These are phyloP conservation scores for Saccopteryx bilineata DNA, from an alignment of 2,113 vertebrate species.

Conservation along the genomic window DNA sequence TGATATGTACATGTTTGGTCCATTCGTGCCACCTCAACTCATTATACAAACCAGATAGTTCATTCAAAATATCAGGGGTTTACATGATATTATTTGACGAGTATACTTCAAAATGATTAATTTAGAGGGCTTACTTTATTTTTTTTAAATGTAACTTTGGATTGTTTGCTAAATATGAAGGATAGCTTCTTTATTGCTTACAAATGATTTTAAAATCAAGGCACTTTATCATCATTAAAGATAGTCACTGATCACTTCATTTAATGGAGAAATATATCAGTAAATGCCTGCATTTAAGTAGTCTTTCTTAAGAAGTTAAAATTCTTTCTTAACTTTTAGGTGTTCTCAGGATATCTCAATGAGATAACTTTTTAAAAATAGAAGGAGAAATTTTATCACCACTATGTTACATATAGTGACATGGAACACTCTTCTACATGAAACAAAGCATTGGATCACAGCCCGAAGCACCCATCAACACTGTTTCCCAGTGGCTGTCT, in stretches of 20 bases:
- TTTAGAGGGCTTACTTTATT: neutral
- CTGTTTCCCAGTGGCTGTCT: conserved; percentile 64
- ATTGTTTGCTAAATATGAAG: conserved; percentile 36
- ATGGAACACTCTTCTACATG: neutral
- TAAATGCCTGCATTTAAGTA: neutral
- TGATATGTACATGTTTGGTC: neutral
- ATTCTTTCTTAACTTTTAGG: neutral
- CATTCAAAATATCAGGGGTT: neutral
- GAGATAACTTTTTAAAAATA: neutral
- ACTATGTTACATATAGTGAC: neutral
- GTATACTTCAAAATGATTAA: neutral
- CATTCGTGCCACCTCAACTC: conserved; percentile 18
- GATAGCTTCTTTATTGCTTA: neutral
- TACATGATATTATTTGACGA: conserved; percentile 26
- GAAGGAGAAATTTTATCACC: neutral
- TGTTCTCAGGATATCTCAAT: conserved; percentile 20
- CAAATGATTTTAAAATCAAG: conserved; percentile 17
- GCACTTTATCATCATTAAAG: neutral
- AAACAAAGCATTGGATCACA: conserved; percentile 51
- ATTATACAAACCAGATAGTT: conserved; percentile 18
- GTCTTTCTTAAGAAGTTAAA: neutral
- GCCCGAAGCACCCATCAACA: conserved; percentile 40
- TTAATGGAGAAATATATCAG: neutral
- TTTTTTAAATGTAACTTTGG: neutral
- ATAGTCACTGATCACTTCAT: neutral